Base-by-base conservation (phyloP, 2,888 invertebrate species). In the Crioceris asparagi region DNA sequence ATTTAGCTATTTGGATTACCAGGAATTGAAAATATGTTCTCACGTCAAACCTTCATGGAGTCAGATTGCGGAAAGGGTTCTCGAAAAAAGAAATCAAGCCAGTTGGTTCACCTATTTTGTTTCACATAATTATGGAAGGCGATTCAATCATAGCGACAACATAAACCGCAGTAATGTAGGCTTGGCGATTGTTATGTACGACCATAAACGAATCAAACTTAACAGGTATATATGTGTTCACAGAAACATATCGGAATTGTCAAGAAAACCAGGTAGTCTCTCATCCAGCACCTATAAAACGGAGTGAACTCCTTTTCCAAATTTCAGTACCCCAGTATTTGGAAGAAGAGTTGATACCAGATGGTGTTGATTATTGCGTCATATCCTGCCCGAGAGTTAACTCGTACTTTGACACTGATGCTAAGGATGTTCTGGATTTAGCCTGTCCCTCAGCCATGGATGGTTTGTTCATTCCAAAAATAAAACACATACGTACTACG, bases 81-180 rank as follows among this genome's bases (percentile, higher is more conserved):
- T 57, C 21, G 35, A 34, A 14, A 57, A 49, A 39, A 44, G 58
- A 36, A 46, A 37, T 15, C 43, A 47, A 35, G 39, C 51, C 3
- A 53, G 54, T 40, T 59, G 57, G 57, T 48, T 58, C 31, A 50
- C 55, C 2, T 55, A 52, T 43, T 53, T 46, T 32, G 48, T 41
- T 39, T 42, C 38, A 18, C 29, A 36, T 16, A 19, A 16, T n/a
- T 45, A 39, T 25, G 29, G 35, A 3, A 46, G 41, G 30, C 39
- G 32, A 14, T 47, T 52, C 26, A 36, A 45, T 29, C 42, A 49
- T 29, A 56, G 55, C 42, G 36, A 38, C 23, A 53, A 54, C 36
- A 44, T 54, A 7, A 47, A 50, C 39, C 50, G 46, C 36, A 51
- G 47, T 39, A 55, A 56, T 42, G 48, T 49, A 1, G 46, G 34